Base-by-base conservation (phyloP, 1,140 invertebrate species). In the Cyrtorhinus lividipennis region DNA sequence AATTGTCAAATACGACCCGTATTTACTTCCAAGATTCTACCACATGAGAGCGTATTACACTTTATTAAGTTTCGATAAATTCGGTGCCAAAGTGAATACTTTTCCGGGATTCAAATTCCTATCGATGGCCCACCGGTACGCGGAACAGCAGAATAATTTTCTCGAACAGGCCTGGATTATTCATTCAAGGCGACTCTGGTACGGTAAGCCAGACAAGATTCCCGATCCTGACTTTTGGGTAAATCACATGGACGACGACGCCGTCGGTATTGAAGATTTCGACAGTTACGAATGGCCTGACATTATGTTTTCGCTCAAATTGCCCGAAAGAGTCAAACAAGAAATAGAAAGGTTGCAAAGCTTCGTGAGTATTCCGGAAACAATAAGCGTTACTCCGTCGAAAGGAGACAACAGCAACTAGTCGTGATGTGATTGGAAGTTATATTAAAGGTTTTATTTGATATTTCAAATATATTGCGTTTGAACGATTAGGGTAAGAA, bases 31-130 rank as follows among this genome's bases (percentile, higher is more conserved):
- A 1, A 1, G 58, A 24, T 59, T 18, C 24, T 59, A 59, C 25
- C 58, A 59, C n/a, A 15, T 59, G 58, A 59, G 38, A 30, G 58
- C 58, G 1, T 59, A 59, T 23, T 59, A 27, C 25, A 18, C 24
- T 27, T 5, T 53, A 10, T 20, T 53, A 10, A 53, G 58, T 30
- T 59, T 18, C 38, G n/a, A 59, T 26, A 30, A 22, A 10, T 25
- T 59, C 27, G 58, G 24, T 13, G 18, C 15, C n/a, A 59, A 59
- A 59, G 13, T 26, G 13, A 27, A 22, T 22, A 18, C 24, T 3
- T 18, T 25, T 10, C 48, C 48, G 10, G 58, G 58, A n/a, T 26
- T 30, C n/a, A 30, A 26, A 30, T n/a, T 27, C n/a, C n/a, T 59
- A 12, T 15, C 15, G 27, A 27, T 10, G 23, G 58, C n/a, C 3